Conservation (phyloP, 2,888 invertebrate species). For the Scaptomyza tumidula region DNA sequence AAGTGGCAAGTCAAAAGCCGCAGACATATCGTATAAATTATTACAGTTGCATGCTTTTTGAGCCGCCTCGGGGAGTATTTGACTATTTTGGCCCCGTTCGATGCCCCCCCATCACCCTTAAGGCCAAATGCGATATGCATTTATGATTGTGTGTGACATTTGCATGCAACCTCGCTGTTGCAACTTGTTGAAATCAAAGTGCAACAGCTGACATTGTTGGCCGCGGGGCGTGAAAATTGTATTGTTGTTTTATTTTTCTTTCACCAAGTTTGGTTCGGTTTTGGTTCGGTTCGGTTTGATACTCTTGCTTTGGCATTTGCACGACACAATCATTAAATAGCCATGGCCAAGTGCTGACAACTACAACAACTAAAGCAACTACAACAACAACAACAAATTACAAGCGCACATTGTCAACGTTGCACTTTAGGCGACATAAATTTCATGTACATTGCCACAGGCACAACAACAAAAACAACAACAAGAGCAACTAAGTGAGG, state of each 20-base stretch:
- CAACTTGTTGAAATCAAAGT: conserved; percentile 44
- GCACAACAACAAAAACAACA: conserved; percentile 24
- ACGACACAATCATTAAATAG: conserved; percentile 79
- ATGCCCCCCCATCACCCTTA: not conserved
- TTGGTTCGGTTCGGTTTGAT: not conserved
- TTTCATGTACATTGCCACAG: conserved; percentile 68
- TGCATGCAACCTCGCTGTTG: conserved; percentile 46
- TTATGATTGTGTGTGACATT: conserved; percentile 76
- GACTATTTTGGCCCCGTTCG: conserved; percentile 35
- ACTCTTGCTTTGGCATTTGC: conserved; percentile 67
- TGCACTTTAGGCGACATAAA: conserved; percentile 79
- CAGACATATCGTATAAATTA: conserved; percentile 78
- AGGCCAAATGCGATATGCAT: conserved; percentile 62
- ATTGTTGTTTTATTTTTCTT: conserved; percentile 36
- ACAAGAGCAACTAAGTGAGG: conserved; percentile 22
- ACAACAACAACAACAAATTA: conserved; percentile 71
- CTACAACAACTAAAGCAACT: conserved; percentile 53
- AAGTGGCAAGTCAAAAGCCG: conserved; percentile 74
- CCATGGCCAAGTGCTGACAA: conserved; percentile 76
- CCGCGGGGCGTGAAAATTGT: conserved; percentile 49
- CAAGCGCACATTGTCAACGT: conserved; percentile 80
- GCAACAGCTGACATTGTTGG: conserved; percentile 45
- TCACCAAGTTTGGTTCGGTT: conserved; percentile 32
- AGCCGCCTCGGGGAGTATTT: conserved; percentile 44
- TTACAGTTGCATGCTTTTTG: conserved; percentile 56